A percentile compares a stretch with the other conserved stretches of the same genome.
phyloP scores from a whole-genome alignment of 1,140 invertebrate species.

The Macrobrachium rosenbergii region DNA sequence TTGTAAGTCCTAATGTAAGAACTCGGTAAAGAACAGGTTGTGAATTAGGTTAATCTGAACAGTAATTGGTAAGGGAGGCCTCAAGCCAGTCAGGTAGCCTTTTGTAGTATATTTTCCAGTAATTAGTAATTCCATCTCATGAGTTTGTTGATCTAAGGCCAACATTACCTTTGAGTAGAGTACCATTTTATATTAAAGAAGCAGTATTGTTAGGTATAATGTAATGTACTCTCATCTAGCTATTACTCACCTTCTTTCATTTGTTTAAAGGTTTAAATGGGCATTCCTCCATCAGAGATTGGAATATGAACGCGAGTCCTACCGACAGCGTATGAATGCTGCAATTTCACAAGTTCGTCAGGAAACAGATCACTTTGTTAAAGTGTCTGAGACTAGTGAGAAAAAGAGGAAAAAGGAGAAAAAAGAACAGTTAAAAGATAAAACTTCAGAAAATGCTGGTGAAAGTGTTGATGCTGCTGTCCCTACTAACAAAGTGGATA shows the following conservation, averaged over 20 bases:
- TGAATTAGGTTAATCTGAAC: too few relatives aligned
- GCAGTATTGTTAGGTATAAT: background rate
- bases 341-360: constrained; percentile 73
- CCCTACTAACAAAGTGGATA: background rate
- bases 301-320: constrained; percentile 86
- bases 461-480: background rate
- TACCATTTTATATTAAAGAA: too few relatives aligned
- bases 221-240: background rate
- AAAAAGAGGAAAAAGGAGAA: constrained; percentile 74
- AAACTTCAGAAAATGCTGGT: constrained; percentile 1
- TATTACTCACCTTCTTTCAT: constrained; percentile 7
- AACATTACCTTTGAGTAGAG: too few relatives aligned
- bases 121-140: too few relatives aligned
- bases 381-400: constrained; percentile 73
- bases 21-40: too few relatives aligned
- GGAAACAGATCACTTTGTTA: constrained; percentile 54
- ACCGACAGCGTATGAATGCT: constrained; percentile 86
- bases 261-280: constrained; percentile 88
- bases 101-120: too few relatives aligned
- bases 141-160: too few relatives aligned
- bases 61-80: too few relatives aligned
- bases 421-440: constrained; percentile 67
- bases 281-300: constrained; percentile 91
- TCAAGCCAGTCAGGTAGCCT: too few relatives aligned
- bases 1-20: too few relatives aligned